Percentiles rank a stretch among this genome's conserved stretches.
phyloP scores from a whole-genome alignment of 2,113 vertebrate genomes.

The Orcinus orca region DNA sequence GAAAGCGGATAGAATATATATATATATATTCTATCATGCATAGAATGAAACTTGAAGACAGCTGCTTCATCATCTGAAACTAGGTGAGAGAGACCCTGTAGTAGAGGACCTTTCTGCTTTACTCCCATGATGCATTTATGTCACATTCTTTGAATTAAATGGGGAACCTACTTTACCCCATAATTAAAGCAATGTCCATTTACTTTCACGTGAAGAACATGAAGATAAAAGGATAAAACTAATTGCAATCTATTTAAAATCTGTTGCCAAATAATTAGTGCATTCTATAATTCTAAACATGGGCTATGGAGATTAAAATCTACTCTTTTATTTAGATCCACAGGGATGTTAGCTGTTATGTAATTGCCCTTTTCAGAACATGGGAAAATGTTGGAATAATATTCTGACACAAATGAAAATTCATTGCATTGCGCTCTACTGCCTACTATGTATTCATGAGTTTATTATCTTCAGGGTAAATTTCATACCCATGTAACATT shows the following conservation, averaged over 20 bases:
- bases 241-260: neutral
- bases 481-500: neutral
- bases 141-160: neutral
- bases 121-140: neutral
- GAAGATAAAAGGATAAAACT: neutral
- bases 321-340: neutral
- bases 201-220: neutral
- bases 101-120: neutral
- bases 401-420: slow-evolving; percentile 30
- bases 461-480: slow-evolving; percentile 12
- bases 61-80: neutral
- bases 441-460: neutral
- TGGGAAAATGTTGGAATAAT: neutral
- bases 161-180: neutral
- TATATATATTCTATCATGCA: too few species aligned
- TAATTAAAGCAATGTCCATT: neutral
- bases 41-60: too few species aligned
- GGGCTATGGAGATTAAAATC: neutral
- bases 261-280: neutral
- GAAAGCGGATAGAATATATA: neutral
- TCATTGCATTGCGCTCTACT: neutral
- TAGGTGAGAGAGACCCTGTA: neutral
- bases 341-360: neutral
- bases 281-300: neutral
- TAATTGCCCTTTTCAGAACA: neutral